Base-by-base conservation (phyloP, 2,797 vertebrate species). In the Clarias fuscus region DNA sequence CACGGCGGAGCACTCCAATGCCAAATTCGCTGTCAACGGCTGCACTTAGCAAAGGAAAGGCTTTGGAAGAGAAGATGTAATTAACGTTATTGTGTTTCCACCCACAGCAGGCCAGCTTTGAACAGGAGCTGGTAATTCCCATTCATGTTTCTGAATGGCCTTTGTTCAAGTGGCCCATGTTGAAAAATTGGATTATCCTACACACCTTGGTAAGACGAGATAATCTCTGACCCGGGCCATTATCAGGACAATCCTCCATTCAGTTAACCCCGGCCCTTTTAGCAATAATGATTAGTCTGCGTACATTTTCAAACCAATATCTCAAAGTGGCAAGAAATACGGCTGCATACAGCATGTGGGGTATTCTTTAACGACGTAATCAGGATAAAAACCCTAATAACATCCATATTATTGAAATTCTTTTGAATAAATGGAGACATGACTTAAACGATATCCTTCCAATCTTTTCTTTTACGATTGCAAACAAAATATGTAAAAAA, bases 71-170 rank as follows among this genome's bases (percentile, higher is more conserved):
- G 91, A 92, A 93, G 93, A 92, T 94, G 90, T 93, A 93, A 95
- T 95, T 95, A 94, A 95, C 92, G 92, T 90, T 93, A 94, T 95
- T 94, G 93, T 95, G 93, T 92, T 90, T 89, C 85, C 83, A 90
- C 93, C 93, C 92, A 88, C 90, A 91, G 91, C 91, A 91, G 89
- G 89, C 92, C 93, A 91, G 92, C 92, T 93, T 93, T 93, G 89
- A 90, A 90, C 92, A 91, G 93, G 92, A 91, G 92, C 81, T 92
- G 92, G 93, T 93, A 94, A 95, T 95, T 94, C 95, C 93, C 92
- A 93, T 93, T 92, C 92, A 94, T 95, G 77, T 85, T 93, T 93
- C 91, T 93, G 91, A 93, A 93, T 94, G 94, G 92, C 92, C 92
- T 93, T 92, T 90, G 93, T 94, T 94, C 88, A 90, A 92, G 93